Percentiles rank a stretch among this genome's conserved stretches.
phyloP scores from a whole-genome alignment of 2,797 vertebrate genomes.

The Sphenodon punctatus region DNA sequence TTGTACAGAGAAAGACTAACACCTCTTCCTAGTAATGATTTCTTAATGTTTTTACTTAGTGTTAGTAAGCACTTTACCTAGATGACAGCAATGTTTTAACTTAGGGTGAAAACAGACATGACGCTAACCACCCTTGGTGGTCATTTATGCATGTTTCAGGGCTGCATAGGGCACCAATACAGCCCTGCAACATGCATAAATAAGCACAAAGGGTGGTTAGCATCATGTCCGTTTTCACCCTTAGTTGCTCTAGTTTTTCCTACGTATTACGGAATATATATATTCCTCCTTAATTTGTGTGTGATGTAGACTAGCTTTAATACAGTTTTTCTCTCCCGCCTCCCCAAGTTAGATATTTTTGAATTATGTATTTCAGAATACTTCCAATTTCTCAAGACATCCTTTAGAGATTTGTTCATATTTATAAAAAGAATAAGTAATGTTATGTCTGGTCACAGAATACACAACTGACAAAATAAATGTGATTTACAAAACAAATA shows the following conservation, averaged over 20 bases:
- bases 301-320: not conserved
- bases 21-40: not conserved
- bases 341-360: not conserved
- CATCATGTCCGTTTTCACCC: no score
- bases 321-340: slow-evolving; percentile 2
- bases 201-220: no score
- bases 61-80: not conserved
- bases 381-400: slow-evolving; percentile 11
- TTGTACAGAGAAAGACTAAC: not conserved
- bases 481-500: not conserved
- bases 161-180: no score
- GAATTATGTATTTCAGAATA: not conserved
- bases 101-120: no score
- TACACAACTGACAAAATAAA: not conserved
- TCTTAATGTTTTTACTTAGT: not conserved
- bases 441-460: not conserved
- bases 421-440: not conserved
- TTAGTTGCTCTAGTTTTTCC: no score
- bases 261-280: no score
- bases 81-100: no score
- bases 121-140: no score
- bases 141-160: no score
- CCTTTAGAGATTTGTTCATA: not conserved
- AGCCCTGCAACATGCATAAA: no score
- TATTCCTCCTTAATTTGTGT: no score